These are phyloP conservation scores for Chinchilla lanigera DNA, from an alignment of 2,113 vertebrate genomes.

Conservation along the genomic window DNA sequence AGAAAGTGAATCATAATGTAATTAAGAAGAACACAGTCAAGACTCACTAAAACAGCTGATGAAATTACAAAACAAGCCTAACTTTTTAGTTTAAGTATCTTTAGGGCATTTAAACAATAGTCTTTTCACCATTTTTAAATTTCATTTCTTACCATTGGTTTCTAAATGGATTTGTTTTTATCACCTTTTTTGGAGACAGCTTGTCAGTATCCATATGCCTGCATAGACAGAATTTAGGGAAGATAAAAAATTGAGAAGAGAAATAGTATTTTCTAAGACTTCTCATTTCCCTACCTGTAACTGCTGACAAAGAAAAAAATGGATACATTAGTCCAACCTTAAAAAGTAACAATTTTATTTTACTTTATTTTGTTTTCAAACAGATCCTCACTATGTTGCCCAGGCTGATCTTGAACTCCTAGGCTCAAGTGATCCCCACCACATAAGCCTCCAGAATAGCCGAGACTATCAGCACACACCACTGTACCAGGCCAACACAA, in stretches of 20 bases:
- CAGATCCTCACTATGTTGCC: neutral
- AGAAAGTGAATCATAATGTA: slow-evolving; percentile 39
- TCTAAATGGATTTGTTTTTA: slow-evolving; percentile 51
- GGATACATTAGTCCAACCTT: neutral
- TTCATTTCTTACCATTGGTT: slow-evolving; percentile 23
- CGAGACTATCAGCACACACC: neutral
- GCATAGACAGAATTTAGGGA: slow-evolving; percentile 21
- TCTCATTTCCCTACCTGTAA: slow-evolving; percentile 15
- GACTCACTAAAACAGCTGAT: neutral
- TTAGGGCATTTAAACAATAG: neutral
- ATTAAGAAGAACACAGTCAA: slow-evolving; percentile 26
- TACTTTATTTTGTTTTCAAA: neutral
- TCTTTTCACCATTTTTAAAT: slow-evolving; percentile 41
- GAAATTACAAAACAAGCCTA: slow-evolving; percentile 13
- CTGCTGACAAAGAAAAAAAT: slow-evolving; percentile 7
- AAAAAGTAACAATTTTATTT: neutral
- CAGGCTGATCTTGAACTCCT: neutral
- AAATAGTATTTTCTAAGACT: slow-evolving; percentile 51
- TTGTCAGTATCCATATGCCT: neutral
- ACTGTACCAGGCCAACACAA: neutral
- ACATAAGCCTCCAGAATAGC: neutral
- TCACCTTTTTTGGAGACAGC: neutral
- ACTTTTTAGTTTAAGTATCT: slow-evolving; percentile 39
- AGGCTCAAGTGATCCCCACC: neutral
- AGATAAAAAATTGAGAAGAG: slow-evolving; percentile 12